Conservation (phyloP, 2,113 vertebrate genomes). For the Cyprinodon variegatus region DNA sequence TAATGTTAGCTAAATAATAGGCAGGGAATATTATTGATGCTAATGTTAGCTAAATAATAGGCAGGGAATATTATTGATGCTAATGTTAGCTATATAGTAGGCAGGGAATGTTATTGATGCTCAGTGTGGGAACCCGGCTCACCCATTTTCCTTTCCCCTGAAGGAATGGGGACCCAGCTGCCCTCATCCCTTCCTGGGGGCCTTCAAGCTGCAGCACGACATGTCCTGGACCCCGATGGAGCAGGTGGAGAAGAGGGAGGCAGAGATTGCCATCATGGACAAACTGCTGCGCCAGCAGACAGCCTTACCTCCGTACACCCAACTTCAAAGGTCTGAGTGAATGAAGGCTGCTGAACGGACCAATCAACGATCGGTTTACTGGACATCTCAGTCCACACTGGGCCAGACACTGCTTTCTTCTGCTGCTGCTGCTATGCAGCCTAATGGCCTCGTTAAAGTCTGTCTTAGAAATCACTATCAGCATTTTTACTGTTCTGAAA, state of each 20-base stretch:
- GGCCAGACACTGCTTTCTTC: not conserved
- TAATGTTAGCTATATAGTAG: no score
- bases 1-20: no score
- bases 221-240: constrained; percentile 93
- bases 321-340: constrained; percentile 85
- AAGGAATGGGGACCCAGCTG: constrained; percentile 93
- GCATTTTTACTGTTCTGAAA: no score
- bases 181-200: constrained; percentile 89
- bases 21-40: no score
- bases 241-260: constrained; percentile 85
- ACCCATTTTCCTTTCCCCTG: constrained; percentile 22
- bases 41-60: no score
- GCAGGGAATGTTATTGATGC: no score
- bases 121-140: no score
- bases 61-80: no score
- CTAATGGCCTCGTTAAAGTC: no score
- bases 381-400: not conserved
- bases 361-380: not conserved
- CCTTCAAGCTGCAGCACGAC: constrained; percentile 93
- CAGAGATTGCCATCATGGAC: constrained; percentile 84
- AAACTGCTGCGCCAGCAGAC: constrained; percentile 86
- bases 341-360: constrained; percentile 40
- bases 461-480: no score
- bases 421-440: no score
- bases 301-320: constrained; percentile 70